Base-by-base conservation (phyloP, 2,113 vertebrate genomes). In the Nycticorax nycticorax region DNA sequence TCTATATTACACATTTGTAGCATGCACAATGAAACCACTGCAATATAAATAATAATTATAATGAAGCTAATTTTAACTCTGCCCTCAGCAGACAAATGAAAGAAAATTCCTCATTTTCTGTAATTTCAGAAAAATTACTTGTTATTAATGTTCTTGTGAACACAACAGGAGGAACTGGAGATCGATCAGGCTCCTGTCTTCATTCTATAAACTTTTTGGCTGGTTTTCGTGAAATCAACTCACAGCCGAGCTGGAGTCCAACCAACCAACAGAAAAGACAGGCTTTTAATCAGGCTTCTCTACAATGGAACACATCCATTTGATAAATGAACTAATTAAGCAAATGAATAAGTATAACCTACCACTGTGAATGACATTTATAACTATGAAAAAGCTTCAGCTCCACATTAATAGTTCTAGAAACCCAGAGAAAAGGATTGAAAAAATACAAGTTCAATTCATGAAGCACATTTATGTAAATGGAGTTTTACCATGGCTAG, bases 311-410 rank as follows among this genome's bases (percentile, higher is more conserved):
- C 69, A 86, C 63, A 94, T 94, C 86, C 59, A 71, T 48, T 94
- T 96, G 96, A 98, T 96, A 90, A 96, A 97, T 97, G 94, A 96
- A 87, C 95, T 96, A 96, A 93, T 98, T 97, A 97, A 91, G 67
- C 92, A 97, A 96, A 96, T 87, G 94, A 96, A 93, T 94, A 92
- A 92, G 92, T 88, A 57, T 85, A 93, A 93, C 57, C 79, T 92
- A 92, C 90, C 4, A 45, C 59, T 72, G 48, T 57, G 91, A 88
- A 96, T 84, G 91, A 93, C 91, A 92, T 94, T 92, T 92, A 92
- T 88, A 94, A 59, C 92, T 68, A 91, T 77, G 78, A 96, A 86
- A 97, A 97, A 90, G 78, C 71, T 93, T 72, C 53, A 78, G 43
- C 27, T 79, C 71, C 66, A 64, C 62, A 91, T 87, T 87, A 82